phyloP scores from a whole-genome alignment of 2,888 invertebrate genomes.

The Margaritifera margaritifera region DNA sequence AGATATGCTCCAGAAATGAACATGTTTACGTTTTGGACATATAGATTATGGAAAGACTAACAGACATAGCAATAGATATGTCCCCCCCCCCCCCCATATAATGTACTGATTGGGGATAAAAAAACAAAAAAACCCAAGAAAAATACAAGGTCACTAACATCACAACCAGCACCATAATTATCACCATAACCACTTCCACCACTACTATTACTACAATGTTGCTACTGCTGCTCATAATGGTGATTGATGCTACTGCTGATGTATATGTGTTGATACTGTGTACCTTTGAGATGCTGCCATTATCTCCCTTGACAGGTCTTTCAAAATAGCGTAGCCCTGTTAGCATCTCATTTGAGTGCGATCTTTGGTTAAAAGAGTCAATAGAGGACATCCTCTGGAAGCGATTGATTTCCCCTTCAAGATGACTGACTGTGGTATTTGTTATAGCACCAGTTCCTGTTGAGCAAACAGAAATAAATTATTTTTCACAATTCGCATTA shows the following conservation, averaged over 20 bases:
- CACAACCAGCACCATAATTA: no score
- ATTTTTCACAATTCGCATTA: not conserved
- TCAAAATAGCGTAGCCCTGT: constrained; percentile 76
- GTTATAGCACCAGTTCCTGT: constrained; percentile 70
- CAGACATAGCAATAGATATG: no score
- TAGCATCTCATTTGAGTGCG: constrained; percentile 77
- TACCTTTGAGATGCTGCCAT: constrained; percentile 58
- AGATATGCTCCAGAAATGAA: no score
- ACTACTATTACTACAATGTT: no score
- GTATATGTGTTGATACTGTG: not conserved
- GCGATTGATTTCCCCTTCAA: constrained; percentile 68
- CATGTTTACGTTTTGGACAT: no score
- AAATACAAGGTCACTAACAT: no score
- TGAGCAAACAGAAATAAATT: constrained; percentile 5
- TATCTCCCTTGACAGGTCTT: constrained; percentile 65
- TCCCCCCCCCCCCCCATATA: no score
- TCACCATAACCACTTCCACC: no score
- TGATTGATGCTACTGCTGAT: not conserved
- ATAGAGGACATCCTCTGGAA: constrained; percentile 74
- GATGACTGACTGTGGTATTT: constrained; percentile 62
- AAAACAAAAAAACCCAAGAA: no score
- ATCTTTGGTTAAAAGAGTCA: constrained; percentile 76
- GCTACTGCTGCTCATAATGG: no score
- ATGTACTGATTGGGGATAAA: no score
- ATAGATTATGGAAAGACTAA: no score